Conservation (phyloP, 2,113 vertebrate genomes). For the Corythoichthys intestinalis region DNA sequence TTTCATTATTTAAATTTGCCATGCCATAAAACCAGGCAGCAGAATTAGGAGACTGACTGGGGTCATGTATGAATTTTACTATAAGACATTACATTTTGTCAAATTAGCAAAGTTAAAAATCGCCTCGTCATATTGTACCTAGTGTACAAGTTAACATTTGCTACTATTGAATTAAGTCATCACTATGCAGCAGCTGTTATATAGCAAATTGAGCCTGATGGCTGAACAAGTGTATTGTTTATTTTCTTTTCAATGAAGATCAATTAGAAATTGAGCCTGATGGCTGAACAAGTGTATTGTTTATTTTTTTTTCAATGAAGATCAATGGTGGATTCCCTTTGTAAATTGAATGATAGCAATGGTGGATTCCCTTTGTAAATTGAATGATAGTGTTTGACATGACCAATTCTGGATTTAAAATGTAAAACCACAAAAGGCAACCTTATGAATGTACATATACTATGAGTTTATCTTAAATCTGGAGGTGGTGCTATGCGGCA, state of each 20-base stretch:
- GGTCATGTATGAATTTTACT: no score
- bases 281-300: no score
- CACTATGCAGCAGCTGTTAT: not conserved
- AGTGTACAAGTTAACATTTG: not conserved
- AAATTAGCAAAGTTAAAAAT: no score
- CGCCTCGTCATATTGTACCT: no score
- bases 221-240: not conserved
- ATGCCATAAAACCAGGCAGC: no score
- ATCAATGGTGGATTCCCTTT: not conserved
- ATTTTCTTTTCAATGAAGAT: not conserved
- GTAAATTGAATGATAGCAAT: not conserved
- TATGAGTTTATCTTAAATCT: not conserved
- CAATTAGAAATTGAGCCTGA: no score
- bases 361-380: not conserved
- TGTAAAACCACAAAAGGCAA: not conserved
- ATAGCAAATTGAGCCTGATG: not conserved
- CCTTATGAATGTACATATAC: not conserved
- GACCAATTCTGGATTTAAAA: not conserved
- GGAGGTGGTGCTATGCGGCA: slow-evolving; percentile 23
- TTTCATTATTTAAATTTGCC: no score
- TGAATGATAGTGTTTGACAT: not conserved
- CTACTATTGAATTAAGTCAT: not conserved
- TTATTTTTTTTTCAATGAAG: not conserved
- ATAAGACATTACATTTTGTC: no score
- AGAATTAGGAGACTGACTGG: no score